Evolutionary conservation across 2,797 vertebrate genomes (phyloP).

Genomic region (Morelia viridis): DNA sequence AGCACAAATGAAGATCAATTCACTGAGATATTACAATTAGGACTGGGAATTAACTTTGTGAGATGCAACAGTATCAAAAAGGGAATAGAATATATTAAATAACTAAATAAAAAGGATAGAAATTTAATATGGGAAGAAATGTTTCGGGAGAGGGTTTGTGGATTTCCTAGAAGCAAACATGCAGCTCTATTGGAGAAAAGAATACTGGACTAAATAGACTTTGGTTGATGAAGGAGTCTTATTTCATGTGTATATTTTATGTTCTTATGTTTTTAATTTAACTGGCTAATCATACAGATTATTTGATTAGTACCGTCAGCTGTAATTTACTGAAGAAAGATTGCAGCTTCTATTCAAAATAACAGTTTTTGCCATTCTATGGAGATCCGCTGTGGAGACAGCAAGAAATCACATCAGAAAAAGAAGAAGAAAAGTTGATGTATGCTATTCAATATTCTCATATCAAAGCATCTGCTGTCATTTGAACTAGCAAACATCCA

Average conservation of each 20-base stretch:
- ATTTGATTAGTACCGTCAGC: conserved; percentile 16
- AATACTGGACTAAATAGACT: not conserved
- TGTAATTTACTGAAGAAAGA: not conserved
- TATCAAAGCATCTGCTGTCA: conserved; percentile 21
- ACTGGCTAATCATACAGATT: conserved; percentile 14
- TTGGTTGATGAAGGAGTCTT: not conserved
- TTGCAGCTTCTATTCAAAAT: not conserved
- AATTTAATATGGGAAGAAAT: not conserved
- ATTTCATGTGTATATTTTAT: not conserved
- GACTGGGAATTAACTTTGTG: not conserved
- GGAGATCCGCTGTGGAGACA: conserved; percentile 5
- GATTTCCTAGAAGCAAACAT: not conserved
- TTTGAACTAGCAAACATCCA: conserved; percentile 20
- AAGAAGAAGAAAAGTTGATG: not conserved
- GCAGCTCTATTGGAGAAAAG: not conserved
- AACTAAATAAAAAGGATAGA: not conserved
- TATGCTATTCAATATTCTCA: not conserved
- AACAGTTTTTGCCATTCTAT: not conserved
- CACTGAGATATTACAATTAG: not conserved
- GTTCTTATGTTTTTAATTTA: not conserved
- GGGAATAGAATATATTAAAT: not conserved
- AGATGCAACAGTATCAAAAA: not conserved
- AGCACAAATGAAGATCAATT: not conserved
- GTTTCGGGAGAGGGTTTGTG: not conserved
- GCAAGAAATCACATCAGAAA: not conserved